These are phyloP conservation scores for Cerastis leucographa DNA, from an alignment of 2,888 invertebrate genomes.

Conservation along the genomic window DNA sequence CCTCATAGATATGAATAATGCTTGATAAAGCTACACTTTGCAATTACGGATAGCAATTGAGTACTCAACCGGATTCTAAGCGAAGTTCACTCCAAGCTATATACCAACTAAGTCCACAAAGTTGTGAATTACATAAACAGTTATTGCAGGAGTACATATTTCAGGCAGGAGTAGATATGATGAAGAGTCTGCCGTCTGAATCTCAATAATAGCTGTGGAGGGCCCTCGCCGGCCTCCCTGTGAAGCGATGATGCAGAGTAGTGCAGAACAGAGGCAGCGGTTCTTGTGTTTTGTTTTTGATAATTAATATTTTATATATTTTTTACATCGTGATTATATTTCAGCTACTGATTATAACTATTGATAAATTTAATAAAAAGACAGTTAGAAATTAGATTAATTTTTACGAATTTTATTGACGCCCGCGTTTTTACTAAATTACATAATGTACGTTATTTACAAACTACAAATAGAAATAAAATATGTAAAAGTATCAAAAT, in stretches of 20 bases:
- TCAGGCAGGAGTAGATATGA: conserved; percentile 78
- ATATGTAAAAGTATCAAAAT: too few species aligned
- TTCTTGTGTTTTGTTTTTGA: conserved; percentile 1
- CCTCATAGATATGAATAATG: neutral
- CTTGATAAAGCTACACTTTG: neutral
- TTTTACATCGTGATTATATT: neutral
- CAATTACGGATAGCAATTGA: neutral
- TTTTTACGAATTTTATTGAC: too few species aligned
- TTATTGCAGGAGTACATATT: conserved; percentile 71
- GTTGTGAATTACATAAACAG: conserved; percentile 65
- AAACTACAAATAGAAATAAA: too few species aligned
- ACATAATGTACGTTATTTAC: too few species aligned
- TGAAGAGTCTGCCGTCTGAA: conserved; percentile 86
- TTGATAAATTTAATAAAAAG: neutral
- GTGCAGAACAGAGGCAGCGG: conserved; percentile 58
- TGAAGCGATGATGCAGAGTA: conserved; percentile 75
- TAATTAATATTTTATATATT: neutral
- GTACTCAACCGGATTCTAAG: neutral
- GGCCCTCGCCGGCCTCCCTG: conserved; percentile 79
- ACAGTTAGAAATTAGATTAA: neutral
- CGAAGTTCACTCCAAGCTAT: conserved; percentile 16
- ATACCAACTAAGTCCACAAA: conserved; percentile 30
- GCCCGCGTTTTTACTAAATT: too few species aligned
- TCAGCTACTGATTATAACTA: neutral
- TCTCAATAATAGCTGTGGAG: conserved; percentile 88